Conservation (phyloP, 2,113 vertebrate genomes). For the Phaethon lepturus region DNA sequence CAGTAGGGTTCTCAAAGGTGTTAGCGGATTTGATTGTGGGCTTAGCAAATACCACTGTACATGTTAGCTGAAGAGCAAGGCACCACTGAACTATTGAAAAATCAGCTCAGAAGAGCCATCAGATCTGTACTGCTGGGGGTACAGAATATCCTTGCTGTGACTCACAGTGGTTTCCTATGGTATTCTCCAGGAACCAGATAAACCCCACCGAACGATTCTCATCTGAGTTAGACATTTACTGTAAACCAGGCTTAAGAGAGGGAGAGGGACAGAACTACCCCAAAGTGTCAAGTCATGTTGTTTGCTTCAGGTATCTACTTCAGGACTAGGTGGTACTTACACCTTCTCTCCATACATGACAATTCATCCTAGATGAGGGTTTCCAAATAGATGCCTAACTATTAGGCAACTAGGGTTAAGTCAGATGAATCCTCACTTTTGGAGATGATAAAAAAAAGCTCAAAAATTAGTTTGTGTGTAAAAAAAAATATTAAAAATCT, state of each 20-base stretch:
- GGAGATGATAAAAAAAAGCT: not conserved
- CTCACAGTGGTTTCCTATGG: not conserved
- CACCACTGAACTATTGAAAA: not conserved
- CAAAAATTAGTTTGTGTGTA: rapidly evolving
- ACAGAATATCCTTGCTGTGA: not conserved
- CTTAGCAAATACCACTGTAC: not conserved
- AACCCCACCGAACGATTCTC: not conserved
- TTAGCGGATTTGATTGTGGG: not conserved
- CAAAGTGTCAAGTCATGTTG: not conserved
- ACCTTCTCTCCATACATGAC: not conserved
- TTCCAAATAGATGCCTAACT: not conserved
- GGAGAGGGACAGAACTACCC: not conserved
- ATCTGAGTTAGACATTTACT: not conserved
- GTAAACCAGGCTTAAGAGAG: not conserved
- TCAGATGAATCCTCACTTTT: not conserved
- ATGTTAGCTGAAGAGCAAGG: not conserved
- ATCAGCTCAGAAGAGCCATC: not conserved
- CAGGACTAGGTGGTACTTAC: not conserved
- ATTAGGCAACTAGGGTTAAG: not conserved
- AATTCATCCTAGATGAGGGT: not conserved
- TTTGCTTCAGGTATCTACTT: not conserved
- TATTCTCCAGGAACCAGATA: not conserved
- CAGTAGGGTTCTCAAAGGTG: not conserved
- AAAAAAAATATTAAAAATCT: not conserved
- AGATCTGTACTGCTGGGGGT: not conserved